Base-by-base conservation (phyloP, 2,113 vertebrate genomes). In the Epinephelus lanceolatus region DNA sequence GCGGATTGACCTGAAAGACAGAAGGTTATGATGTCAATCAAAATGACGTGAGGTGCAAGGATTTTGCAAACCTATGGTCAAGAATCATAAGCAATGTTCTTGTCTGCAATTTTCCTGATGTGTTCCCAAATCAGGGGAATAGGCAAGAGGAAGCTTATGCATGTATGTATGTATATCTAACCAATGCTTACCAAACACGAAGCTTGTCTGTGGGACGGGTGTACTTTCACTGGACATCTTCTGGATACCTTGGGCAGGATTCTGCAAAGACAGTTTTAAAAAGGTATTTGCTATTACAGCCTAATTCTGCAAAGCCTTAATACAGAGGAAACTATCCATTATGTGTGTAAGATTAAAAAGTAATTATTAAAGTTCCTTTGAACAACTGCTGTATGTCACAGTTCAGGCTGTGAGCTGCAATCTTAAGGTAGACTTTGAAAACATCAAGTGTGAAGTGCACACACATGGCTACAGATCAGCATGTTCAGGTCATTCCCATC, bases 181-280 rank as follows among this genome's bases (percentile, higher is more conserved):
- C 2, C 3, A 21, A 25, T 33, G 37, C 93, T 91, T 79, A 95
- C 95, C 93, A 82, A 96, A 95, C 21, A 92, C 71, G 61, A 95
- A 96, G 61, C 84, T 18, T 5, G 74, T 5, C 68, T 91, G 89
- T 51, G 89, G 18, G 8, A 74, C 8, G 8, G 87, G 19, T 47
- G 86, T n/a, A 68, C 52, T 49, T 47, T 94, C 95, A 45, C 79
- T 5, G 0, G 92, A 49, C 9, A 86, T 69, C 81, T 94, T 95
- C 68, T 88, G 81, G 0, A 90, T 45, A 2, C 71, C 84, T 23
- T 91, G 92, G 3, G 71, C 40, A 10, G 94, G 86, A 84, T 90
- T 95, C 92, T 95, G 90, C 59, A 59, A 3, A 83, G 17, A 90
- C 1, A 84, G 61, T 2, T 63, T 51, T 2, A 33, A 37, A 71